Conservation (phyloP, 30 jellyfish, hydroid and myxozoan species). For the Pseudorhiza aurosa region DNA sequence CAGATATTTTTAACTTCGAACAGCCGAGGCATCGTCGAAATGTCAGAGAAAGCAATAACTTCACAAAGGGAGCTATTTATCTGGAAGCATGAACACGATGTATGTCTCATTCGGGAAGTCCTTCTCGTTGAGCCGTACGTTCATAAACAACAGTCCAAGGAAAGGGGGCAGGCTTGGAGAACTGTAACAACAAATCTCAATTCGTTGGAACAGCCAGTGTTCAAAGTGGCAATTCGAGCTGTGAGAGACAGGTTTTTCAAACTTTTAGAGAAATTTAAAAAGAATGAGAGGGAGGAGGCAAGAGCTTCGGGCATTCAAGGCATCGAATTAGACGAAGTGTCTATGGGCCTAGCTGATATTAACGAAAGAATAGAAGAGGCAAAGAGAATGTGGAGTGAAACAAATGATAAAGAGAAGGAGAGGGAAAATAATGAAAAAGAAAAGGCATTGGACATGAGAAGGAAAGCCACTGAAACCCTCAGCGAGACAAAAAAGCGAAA, state of each 20-base stretch:
- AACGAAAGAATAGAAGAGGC: no score
- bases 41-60: not conserved
- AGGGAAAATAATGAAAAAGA: no score
- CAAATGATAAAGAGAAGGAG: no score
- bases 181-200: not conserved
- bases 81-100: not conserved
- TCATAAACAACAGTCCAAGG: not conserved
- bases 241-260: not conserved
- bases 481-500: no score
- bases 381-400: no score
- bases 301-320: no score
- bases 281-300: no score
- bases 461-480: no score
- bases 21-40: not conserved
- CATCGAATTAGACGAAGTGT: no score
- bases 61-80: not conserved
- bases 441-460: no score
- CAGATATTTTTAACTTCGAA: not conserved
- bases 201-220: not conserved
- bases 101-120: not conserved
- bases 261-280: no score
- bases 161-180: constrained; percentile 9
- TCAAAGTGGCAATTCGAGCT: not conserved
- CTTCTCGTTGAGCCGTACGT: not conserved
- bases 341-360: no score